Evolutionary conservation across 2,113 vertebrate species (phyloP), one percentile per base, ranked within the genome.

Genomic region (Sakesphorus luctuosus): DNA sequence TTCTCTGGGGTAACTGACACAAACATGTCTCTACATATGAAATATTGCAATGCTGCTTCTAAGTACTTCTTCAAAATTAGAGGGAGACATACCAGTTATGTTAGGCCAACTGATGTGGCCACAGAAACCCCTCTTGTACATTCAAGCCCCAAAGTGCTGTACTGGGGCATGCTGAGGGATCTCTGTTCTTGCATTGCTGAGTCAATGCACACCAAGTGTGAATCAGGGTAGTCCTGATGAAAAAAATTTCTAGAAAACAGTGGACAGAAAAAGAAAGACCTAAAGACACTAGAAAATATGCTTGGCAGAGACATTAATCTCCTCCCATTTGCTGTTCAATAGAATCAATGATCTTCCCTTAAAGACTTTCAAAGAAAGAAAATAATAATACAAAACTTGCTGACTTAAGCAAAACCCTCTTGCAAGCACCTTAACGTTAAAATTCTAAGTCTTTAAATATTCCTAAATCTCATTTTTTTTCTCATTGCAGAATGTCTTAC

Each of bases 81-180:
- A 61, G 40, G 11, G 35, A 59, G 25, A 66, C 11, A 31, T 6
- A 47, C 1, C 12, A 44, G 10, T 24, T 47, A 3, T 23, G 28
- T 58, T 35, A 46, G 31, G 72, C 38, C 23, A 43, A 3, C 4
- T 36, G 33, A 67, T 31, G 44, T 1, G 7, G 73, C 12, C 40
- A n/a, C 8, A 87, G 61, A 82, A 87, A 63, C 9, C 11, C 28
- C 29, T 35, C 18, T 25, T 0, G 0, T 2, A 17, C 0, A 1
- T 63, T 75, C 1, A 2, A 78, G 47, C 6, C 61, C 35, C 47
- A 38, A 50, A 85, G n/a, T 10, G 25, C 36, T 1, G 0, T 29
- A 20, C 49, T 9, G 49, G 10, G 21, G 10, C 1, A 1, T 10
- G 11, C 13, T 4, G 0, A 43, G 9, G 40, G n/a, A 66, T 69